Conservation (phyloP, 2,888 invertebrate genomes). For the Perizoma affinitatum region DNA sequence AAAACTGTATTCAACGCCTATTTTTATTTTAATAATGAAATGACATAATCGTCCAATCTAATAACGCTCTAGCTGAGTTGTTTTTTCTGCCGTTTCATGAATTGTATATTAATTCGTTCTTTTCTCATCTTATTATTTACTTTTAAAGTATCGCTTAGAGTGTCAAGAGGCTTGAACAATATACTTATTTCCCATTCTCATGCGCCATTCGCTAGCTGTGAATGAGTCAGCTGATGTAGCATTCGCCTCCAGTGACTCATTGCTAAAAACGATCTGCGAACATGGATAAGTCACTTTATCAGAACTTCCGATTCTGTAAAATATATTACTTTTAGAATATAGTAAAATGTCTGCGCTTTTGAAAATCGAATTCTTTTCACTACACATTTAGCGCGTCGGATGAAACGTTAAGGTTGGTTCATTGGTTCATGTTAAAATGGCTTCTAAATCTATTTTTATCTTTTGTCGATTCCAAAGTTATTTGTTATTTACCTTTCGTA, state of each 20-base stretch:
- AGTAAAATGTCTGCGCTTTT: no score
- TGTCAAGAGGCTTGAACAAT: constrained; percentile 66
- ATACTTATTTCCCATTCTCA: constrained; percentile 72
- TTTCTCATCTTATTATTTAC: no score
- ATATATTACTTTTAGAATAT: not conserved
- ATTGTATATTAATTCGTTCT: no score
- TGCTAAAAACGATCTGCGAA: constrained; percentile 63
- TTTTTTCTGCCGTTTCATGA: no score
- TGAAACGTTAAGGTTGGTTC: no score
- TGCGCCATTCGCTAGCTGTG: constrained; percentile 46
- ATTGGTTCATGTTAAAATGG: no score
- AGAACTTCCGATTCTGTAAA: not conserved
- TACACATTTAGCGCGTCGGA: no score
- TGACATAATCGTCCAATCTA: constrained; percentile 29
- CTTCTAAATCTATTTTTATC: not conserved
- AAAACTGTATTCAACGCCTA: constrained; percentile 52
- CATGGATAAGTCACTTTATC: constrained; percentile 51
- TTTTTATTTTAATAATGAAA: constrained; percentile 44
- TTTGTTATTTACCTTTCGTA: not conserved
- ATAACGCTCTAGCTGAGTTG: not conserved
- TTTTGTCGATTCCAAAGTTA: not conserved
- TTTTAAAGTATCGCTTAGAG: no score
- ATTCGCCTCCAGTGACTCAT: constrained; percentile 72
- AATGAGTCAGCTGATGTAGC: constrained; percentile 80
- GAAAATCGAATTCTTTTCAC: no score